phyloP scores from a whole-genome alignment of 2,113 vertebrate genomes.

The Orthochromis indermauri region DNA sequence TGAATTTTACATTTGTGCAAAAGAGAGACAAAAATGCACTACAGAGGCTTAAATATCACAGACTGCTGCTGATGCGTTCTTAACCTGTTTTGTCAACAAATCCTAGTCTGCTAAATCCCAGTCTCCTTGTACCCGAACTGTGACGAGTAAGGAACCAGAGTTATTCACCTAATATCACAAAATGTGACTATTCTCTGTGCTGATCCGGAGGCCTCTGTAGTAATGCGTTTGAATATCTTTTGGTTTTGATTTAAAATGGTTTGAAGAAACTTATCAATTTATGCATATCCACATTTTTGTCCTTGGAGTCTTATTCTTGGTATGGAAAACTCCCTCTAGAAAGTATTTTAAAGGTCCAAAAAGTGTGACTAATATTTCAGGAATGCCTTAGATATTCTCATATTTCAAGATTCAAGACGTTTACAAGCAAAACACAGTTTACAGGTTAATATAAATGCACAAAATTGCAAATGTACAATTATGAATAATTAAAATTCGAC shows the following conservation, averaged over 20 bases:
- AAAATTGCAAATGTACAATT: background rate
- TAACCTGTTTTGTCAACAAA: slow-evolving; percentile 7
- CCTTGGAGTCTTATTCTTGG: background rate
- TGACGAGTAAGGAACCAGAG: background rate
- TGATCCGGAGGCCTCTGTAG: background rate
- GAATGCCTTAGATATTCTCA: background rate
- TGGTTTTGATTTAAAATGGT: rapidly evolving
- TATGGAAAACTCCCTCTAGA: background rate
- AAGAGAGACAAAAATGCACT: background rate
- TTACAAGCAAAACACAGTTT: background rate
- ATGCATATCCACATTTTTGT: background rate
- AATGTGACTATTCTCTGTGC: background rate
- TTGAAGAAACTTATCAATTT: rapidly evolving
- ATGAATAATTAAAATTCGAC: background rate
- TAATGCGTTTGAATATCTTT: background rate
- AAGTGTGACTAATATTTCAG: rapidly evolving
- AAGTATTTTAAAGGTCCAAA: background rate
- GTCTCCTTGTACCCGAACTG: background rate
- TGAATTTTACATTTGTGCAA: background rate
- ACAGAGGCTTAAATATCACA: background rate
- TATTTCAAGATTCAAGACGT: background rate
- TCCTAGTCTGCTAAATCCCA: background rate
- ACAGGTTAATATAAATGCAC: background rate
- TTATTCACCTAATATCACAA: background rate
- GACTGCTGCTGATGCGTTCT: background rate